phyloP scores from a whole-genome alignment of 2,797 vertebrate genomes.

The Oophaga sylvatica region DNA sequence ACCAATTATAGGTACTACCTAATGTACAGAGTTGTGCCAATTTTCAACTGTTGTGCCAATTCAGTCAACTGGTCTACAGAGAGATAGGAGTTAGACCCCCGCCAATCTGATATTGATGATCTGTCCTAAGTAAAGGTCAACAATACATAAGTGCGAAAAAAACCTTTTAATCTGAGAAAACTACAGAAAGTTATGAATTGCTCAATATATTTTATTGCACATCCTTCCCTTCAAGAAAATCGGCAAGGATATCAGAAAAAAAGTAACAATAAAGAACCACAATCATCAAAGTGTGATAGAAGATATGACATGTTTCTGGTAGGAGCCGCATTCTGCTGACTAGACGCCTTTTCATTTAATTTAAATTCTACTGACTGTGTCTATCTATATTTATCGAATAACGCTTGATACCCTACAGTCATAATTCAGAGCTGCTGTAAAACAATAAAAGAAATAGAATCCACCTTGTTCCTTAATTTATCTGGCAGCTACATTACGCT shows the following conservation, averaged over 20 bases:
- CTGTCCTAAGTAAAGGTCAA: neutral
- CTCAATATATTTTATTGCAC: neutral
- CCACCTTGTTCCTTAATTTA: neutral
- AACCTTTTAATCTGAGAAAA: neutral
- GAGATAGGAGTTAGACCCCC: too few species aligned
- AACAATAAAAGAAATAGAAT: conserved; percentile 22
- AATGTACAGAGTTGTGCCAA: too few species aligned
- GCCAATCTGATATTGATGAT: neutral
- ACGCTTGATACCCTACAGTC: conserved; percentile 13
- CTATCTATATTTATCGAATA: neutral
- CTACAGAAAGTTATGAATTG: neutral
- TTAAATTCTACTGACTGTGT: neutral
- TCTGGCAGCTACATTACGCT: neutral
- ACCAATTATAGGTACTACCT: too few species aligned
- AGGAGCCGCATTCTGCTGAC: neutral
- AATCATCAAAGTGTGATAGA: neutral
- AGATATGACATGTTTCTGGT: neutral
- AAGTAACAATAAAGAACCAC: neutral
- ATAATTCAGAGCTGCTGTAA: neutral
- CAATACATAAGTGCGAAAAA: neutral
- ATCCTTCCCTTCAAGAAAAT: neutral
- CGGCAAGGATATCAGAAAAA: neutral
- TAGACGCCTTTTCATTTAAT: neutral
- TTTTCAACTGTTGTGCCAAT: too few species aligned
- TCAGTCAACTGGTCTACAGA: too few species aligned